Evolutionary conservation across 2,113 vertebrate genomes (phyloP), one percentile per base, ranked within the genome.

Genomic region (Motacilla alba): DNA sequence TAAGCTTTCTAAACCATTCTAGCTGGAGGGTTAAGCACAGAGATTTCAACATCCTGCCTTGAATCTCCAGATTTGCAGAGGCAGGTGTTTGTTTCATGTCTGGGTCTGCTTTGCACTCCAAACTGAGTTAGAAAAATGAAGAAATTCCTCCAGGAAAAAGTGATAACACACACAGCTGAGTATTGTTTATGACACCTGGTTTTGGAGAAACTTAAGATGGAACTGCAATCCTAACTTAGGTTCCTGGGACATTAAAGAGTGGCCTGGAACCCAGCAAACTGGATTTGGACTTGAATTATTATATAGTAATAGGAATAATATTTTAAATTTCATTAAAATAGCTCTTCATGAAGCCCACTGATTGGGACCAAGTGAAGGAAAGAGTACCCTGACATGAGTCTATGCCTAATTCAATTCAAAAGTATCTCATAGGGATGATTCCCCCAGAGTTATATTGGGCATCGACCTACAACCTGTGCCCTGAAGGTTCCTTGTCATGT

Each of bases 1-100:
- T 55, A 91, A 64, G 74, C 77, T 76, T 76, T 95, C 84, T 94
- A 91, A 95, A 87, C 5, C 6, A 33, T 78, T 84, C 59, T 91
- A 62, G 53, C 87, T 93, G 62, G 35, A 95, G 68, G 91, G 58
- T 60, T 85, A 27, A 76, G 37, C 1, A 1, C 12, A 39, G 15
- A 30, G 33, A 49, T 94, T 94, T 91, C 89, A 87, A 84, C 77
- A 94, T 62, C 41, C 8, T 76, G 17, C 66, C 75, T 77, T 88
- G 68, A 62, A 63, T 77, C 90, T 89, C 37, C 70, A 72, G 49
- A 84, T 91, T 64, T 82, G 41, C 69, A 94, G 41, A 87, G 31
- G 53, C 41, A 73, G 69, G 39, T 62, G 59, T 59, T 90, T 11
- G 5, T 76, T 85, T 87, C 63, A 26, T 39, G 30, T 73, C 81